These are phyloP conservation scores for Sardinella longiceps DNA, from an alignment of 2,797 vertebrate species.

Conservation along the genomic window DNA sequence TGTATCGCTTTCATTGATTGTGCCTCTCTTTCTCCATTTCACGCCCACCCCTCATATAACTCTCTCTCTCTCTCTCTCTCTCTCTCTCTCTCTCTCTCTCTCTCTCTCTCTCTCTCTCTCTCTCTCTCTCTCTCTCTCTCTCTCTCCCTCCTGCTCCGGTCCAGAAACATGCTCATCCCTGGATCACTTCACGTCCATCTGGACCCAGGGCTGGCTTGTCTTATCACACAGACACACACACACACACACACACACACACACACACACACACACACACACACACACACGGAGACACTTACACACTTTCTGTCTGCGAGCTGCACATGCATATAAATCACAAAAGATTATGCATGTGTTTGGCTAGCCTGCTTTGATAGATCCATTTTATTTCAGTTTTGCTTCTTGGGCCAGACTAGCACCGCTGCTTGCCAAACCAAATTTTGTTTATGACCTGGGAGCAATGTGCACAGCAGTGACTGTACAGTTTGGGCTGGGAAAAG, in stretches of 20 bases:
- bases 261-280: not conserved
- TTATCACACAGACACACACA: not conserved
- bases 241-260: not conserved
- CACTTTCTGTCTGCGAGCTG: not conserved
- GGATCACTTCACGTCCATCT: constrained; percentile 61
- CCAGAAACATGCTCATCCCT: constrained; percentile 58
- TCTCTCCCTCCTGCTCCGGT: constrained; percentile 39
- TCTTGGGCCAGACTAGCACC: not conserved
- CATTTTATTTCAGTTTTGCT: not conserved
- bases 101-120: constrained; percentile 28
- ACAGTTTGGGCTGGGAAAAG: constrained; percentile 55
- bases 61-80: constrained; percentile 31
- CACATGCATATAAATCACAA: not conserved
- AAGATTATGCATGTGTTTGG: constrained; percentile 1
- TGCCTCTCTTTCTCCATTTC: not conserved
- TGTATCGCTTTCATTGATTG: not conserved
- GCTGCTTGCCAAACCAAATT: constrained; percentile 14
- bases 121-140: constrained; percentile 20
- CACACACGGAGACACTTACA: too few species aligned
- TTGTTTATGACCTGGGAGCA: not conserved
- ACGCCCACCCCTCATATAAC: too few species aligned
- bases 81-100: constrained; percentile 21
- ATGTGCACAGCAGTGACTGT: constrained; percentile 33
- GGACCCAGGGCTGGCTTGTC: constrained; percentile 42
- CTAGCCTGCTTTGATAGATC: not conserved